Conservation (phyloP, 2,797 vertebrate species). For the Erethizon dorsatum region DNA sequence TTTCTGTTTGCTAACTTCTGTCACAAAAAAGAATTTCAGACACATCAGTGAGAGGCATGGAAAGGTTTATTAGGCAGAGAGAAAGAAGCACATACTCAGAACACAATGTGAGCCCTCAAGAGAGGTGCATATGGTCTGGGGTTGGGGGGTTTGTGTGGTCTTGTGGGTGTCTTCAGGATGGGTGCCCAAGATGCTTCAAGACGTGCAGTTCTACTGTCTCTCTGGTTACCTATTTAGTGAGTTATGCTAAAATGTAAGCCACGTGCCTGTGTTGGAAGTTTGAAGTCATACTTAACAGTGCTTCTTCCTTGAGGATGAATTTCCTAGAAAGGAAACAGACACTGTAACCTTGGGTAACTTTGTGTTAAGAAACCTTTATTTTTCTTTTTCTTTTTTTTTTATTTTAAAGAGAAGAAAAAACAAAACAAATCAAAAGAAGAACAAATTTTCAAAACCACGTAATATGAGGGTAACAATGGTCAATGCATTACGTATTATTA, state of each 20-base stretch:
- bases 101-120: not conserved
- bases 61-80: not conserved
- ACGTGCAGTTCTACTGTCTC: not conserved
- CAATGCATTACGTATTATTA: too few relatives aligned
- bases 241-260: not conserved
- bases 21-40: not conserved
- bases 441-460: too few relatives aligned
- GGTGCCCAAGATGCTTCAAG: not conserved
- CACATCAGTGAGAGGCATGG: not conserved
- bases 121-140: not conserved
- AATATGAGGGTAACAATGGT: too few relatives aligned
- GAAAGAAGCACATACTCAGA: not conserved
- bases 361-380: too few relatives aligned
- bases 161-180: not conserved
- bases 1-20: not conserved
- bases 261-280: not conserved
- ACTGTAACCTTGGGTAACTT: not conserved
- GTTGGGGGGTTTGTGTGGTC: not conserved
- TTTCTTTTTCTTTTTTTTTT: too few relatives aligned
- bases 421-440: too few relatives aligned
- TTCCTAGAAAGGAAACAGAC: not conserved
- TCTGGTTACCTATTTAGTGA: not conserved
- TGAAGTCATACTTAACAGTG: too few relatives aligned
- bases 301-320: not conserved
- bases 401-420: too few relatives aligned